Base-by-base conservation (phyloP, 2,888 invertebrate species). In the Apantesis nais region DNA sequence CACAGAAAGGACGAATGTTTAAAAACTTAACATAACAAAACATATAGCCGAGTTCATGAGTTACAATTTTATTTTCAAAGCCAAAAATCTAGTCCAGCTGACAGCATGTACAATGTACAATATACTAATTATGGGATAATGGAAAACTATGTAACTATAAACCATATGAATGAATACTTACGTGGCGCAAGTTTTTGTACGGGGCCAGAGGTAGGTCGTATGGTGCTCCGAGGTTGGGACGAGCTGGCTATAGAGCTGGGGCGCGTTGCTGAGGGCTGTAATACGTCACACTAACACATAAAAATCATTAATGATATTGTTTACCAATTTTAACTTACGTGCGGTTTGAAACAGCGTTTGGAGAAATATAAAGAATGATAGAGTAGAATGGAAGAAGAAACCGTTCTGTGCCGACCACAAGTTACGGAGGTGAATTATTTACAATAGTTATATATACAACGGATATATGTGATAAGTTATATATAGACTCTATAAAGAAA, bases 211-310 rank as follows among this genome's bases (percentile, higher is more conserved):
- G 85, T 74, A 0, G 94, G 93, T 73, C 93, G 84, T 1, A 85
- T 68, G 0, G 7, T 22, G 52, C 89, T 86, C 0, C 92, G 88
- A 8, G 88, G 81, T 48, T 89, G 90, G 1, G 92, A 77, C 64
- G 90, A 79, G 2, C 90, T 89, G 75, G 93, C 91, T 86, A 92
- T 86, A 0, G 93, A 91, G 71, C 91, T 90, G 1, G 94, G 92
- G 48, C 94, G 86, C 14, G 89, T 84, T 19, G 87, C 70, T 0
- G 93, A 88, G n/a, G 93, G 89, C 94, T 94, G 86, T 0, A 86
- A 87, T 25, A 74, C 58, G 68, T 66, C 72, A 78, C 64, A 77
- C 65, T 74, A 37, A 71, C 70, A 73, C 68, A 68, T 69, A 61
- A 67, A 66, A 9, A 52, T 25, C 16, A 60, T 66, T 70, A 70